A percentile compares a stretch with the other conserved stretches of the same genome.
Conservation (phyloP, 1,140 invertebrate species). For the Maconellicoccus hirsutus region DNA sequence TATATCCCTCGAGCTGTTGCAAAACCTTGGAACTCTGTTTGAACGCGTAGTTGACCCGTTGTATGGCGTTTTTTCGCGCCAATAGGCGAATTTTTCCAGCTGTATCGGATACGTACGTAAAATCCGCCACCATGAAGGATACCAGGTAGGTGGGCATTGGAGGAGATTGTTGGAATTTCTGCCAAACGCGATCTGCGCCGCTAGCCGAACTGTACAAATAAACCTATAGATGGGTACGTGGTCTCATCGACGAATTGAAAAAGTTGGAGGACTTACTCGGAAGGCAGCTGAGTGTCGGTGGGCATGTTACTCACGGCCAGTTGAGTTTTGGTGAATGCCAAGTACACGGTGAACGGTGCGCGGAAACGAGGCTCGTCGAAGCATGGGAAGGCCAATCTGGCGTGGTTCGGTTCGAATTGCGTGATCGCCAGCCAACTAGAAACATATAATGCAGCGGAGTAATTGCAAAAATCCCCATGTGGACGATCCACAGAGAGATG, state of each 20-base stretch:
- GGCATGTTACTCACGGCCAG: constrained; percentile 30
- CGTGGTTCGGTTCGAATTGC: constrained; percentile 48
- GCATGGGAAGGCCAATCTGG: constrained; percentile 50
- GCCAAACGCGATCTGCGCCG: not conserved
- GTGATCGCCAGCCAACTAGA: constrained; percentile 42
- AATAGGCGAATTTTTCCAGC: constrained; percentile 41
- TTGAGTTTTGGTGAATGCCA: constrained; percentile 1
- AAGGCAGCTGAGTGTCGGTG: not conserved
- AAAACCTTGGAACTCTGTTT: constrained; percentile 36
- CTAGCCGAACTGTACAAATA: constrained; percentile 29
- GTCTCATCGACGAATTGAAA: not conserved
- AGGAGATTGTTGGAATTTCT: constrained; percentile 7
- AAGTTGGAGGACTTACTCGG: not conserved
- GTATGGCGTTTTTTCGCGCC: constrained; percentile 52
- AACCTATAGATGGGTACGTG: too few species aligned
- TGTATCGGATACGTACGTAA: constrained; percentile 32
- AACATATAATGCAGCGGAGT: too few species aligned
- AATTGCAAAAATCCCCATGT: too few species aligned
- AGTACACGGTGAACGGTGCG: constrained; percentile 39
- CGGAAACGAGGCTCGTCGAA: constrained; percentile 55
- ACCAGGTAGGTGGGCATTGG: constrained; percentile 68
- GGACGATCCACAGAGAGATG: too few species aligned
- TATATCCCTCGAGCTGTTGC: constrained; percentile 29
- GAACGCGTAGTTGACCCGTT: constrained; percentile 31
- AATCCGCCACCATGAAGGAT: constrained; percentile 57